phyloP scores from a whole-genome alignment of 2,113 vertebrate species.

The Syrrhaptes paradoxus region DNA sequence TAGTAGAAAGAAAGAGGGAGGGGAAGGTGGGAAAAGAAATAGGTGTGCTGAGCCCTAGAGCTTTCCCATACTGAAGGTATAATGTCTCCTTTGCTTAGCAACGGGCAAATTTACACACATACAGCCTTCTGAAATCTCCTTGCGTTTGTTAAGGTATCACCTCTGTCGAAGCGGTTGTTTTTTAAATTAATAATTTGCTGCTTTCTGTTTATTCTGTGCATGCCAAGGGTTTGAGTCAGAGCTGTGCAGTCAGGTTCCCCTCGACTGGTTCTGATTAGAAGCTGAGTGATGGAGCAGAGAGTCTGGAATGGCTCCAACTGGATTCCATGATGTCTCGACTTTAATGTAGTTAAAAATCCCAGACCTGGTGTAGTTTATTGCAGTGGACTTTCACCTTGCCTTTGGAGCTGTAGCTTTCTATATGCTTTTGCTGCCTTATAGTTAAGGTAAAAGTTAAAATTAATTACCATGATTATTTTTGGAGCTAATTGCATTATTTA shows the following conservation, averaged over 20 bases:
- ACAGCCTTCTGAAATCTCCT: background rate
- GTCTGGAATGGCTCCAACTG: slow-evolving; percentile 35
- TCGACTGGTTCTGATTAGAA: background rate
- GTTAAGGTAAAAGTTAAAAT: background rate
- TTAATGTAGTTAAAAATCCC: background rate
- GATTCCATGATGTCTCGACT: slow-evolving; percentile 37
- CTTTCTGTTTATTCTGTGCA: background rate
- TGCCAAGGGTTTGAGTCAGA: slow-evolving; percentile 49
- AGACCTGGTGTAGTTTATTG: background rate
- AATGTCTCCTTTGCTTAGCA: background rate
- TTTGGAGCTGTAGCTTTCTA: background rate
- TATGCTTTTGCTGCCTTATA: background rate
- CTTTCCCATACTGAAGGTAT: background rate
- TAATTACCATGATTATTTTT: background rate
- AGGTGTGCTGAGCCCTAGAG: slow-evolving; percentile 39
- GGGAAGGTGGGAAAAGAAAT: background rate
- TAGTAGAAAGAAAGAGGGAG: slow-evolving; percentile 19
- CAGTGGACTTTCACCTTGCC: background rate
- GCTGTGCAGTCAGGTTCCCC: slow-evolving; percentile 5
- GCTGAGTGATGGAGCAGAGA: slow-evolving; percentile 23
- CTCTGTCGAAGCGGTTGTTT: background rate
- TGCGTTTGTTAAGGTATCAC: background rate
- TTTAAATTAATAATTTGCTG: slow-evolving; percentile 37
- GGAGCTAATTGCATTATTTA: background rate
- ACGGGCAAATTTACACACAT: background rate